These are phyloP conservation scores for Passerina amoena DNA, from an alignment of 2,113 vertebrate species.

Conservation along the genomic window DNA sequence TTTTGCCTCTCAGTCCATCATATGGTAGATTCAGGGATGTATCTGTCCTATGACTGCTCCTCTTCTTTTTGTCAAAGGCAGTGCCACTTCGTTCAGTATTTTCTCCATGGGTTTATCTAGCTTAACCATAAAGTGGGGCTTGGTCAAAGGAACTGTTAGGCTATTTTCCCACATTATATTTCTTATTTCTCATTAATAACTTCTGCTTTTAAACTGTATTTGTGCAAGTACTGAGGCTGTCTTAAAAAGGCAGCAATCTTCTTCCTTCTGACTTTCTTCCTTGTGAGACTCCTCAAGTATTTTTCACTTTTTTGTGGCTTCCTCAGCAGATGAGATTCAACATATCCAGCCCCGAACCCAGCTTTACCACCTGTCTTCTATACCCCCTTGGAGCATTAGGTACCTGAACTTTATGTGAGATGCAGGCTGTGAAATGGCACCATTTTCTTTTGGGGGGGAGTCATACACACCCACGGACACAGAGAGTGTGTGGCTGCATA, in stretches of 20 bases:
- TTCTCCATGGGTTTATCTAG: background rate
- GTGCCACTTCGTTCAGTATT: background rate
- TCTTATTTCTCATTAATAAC: background rate
- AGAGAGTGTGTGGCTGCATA: fast-evolving
- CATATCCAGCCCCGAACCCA: background rate
- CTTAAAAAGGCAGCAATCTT: background rate
- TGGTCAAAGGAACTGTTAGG: background rate
- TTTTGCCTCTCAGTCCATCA: background rate
- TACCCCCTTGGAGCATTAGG: background rate
- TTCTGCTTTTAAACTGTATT: background rate
- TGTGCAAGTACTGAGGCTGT: background rate
- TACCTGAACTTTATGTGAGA: background rate
- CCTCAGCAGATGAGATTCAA: background rate
- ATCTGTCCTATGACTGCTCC: fast-evolving
- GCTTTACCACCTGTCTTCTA: background rate
- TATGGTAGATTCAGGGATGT: background rate
- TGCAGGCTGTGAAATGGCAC: background rate
- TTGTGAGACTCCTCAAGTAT: background rate
- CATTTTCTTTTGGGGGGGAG: fast-evolving
- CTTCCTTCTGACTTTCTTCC: background rate
- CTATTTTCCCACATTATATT: background rate
- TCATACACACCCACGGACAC: fast-evolving
- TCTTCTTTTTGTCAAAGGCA: background rate
- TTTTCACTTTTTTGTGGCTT: background rate
- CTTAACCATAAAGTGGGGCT: background rate